Evolutionary conservation across 2,888 invertebrate species (phyloP), one percentile per base, ranked within the genome.

Genomic region (Agrypnus murinus): DNA sequence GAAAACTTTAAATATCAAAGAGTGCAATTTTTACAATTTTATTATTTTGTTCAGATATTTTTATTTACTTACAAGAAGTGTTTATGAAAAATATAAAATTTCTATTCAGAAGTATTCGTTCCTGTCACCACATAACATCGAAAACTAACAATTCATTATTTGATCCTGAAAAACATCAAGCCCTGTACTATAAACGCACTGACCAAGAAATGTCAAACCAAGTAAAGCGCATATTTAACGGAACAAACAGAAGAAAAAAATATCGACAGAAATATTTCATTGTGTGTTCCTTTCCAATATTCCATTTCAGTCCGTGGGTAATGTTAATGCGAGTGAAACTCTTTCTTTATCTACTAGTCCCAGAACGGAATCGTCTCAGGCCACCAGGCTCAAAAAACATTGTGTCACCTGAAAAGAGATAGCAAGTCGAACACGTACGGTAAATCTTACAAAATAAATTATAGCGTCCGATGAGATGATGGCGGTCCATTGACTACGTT

Each of bases 381-480:
- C 50, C 50, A 15, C 55, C 36, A 38, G n/a, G 36, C 31, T 25
- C 31, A 17, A 48, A 14, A 9, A 48, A 34, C 45, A 32, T 17
- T 57, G 50, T 72, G 73, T 71, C 72, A 72, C 68, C 69, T 50
- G 65, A 70, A 72, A 55, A 72, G 67, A 75, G 72, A 75, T 59
- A 62, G 69, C 65, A 65, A 72, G 46, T 60, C 62, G 59, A 60
- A 60, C 63, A 74, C 75, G 77, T 77, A 75, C 73, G 72, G 77
- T 73, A 75, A 74, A 75, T 74, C 73, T 78, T 71, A 75, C 70
- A 75, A 78, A 72, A 82, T 81, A 83, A 83, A 83, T 83, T 83
- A 83, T 81, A 82, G 82, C 81, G 82, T 82, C 82, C 81, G 81
- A 81, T 82, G 81, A 80, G 82, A 83, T 82, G 83, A 84, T 83